Percentiles rank a stretch among this genome's conserved stretches.
Evolutionary conservation across 2,888 invertebrate species (phyloP).

Genomic region (Hetaerina titia): DNA sequence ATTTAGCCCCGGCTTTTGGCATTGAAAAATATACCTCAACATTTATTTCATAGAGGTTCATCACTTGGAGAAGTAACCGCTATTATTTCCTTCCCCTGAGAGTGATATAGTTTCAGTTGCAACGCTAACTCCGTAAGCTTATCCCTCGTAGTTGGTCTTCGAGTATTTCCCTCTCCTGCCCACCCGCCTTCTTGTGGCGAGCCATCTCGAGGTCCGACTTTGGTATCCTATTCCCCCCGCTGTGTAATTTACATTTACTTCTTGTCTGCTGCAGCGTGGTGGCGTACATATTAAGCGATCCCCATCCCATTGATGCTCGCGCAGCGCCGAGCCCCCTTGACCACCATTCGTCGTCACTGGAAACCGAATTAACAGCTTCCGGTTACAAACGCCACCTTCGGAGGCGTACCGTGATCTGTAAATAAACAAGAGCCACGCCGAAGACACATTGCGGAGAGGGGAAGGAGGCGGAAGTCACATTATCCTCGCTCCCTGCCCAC

Average conservation of each 20-base stretch:
- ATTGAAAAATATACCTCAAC: neutral
- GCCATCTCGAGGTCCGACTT: neutral
- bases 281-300: neutral
- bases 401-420: slow-evolving; percentile 35
- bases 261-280: neutral
- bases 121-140: neutral
- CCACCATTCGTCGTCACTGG: slow-evolving; percentile 1
- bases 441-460: neutral
- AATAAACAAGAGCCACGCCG: slow-evolving; percentile 22
- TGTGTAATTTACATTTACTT: slow-evolving; percentile 10
- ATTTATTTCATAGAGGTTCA: neutral
- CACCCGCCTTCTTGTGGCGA: neutral
- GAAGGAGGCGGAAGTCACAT: neutral
- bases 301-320: neutral
- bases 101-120: neutral
- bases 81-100: neutral
- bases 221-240: neutral
- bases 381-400: neutral
- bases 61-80: neutral
- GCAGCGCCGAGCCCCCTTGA: neutral
- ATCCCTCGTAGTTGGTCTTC: neutral
- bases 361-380: slow-evolving; percentile 51
- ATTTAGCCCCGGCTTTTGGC: neutral
- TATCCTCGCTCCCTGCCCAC: neutral
- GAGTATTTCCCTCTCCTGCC: neutral